phyloP scores from a whole-genome alignment of 2,797 vertebrate genomes.

The Microctenopoma steveboyesi region DNA sequence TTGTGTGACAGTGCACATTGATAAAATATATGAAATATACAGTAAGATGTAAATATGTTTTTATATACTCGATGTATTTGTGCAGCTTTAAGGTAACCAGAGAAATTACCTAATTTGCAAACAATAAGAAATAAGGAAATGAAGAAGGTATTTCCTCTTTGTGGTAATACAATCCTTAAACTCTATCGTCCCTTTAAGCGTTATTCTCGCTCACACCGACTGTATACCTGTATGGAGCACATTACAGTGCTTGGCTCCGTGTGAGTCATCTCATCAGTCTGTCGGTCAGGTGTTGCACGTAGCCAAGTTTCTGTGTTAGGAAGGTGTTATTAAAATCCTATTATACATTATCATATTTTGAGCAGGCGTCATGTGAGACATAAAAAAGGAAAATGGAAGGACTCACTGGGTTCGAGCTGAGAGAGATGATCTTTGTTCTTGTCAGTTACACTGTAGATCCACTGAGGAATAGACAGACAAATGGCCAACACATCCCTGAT shows the following conservation, averaged over 20 bases:
- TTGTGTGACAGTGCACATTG: too few species aligned
- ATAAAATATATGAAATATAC: too few species aligned
- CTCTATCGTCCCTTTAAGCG: too few species aligned
- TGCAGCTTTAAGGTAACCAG: not conserved
- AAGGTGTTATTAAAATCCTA: not conserved
- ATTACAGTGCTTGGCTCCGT: conserved; percentile 60
- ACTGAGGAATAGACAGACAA: conserved; percentile 72
- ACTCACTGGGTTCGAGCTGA: conserved; percentile 73
- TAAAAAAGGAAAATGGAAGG: conserved; percentile 6
- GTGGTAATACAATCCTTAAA: not conserved
- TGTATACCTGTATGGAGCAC: conserved; percentile 83
- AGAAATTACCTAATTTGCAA: not conserved
- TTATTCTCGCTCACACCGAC: not conserved
- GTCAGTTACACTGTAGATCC: conserved; percentile 59
- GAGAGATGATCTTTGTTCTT: conserved; percentile 46
- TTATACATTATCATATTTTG: not conserved
- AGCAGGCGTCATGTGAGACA: not conserved
- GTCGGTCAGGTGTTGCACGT: conserved; percentile 41
- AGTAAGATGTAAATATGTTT: too few species aligned
- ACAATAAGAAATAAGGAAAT: not conserved
- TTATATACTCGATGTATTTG: not conserved
- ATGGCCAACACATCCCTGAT: conserved; percentile 74
- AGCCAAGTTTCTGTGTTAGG: conserved; percentile 79
- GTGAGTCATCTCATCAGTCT: conserved; percentile 59
- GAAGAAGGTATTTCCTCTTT: not conserved